phyloP scores from a whole-genome alignment of 2,888 invertebrate species.

The Parnassius glacialis region DNA sequence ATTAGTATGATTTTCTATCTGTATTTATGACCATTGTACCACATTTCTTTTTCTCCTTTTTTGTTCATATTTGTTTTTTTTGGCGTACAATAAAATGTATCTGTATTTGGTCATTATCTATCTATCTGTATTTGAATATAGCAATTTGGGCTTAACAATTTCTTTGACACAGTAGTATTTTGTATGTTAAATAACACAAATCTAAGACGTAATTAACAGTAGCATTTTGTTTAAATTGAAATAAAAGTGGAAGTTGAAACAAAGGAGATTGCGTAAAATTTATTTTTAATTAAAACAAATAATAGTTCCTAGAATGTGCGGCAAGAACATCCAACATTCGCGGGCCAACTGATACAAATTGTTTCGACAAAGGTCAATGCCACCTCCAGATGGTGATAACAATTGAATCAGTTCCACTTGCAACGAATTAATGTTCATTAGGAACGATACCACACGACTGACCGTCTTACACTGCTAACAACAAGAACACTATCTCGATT shows the following conservation, averaged over 20 bases:
- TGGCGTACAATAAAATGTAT: too few species aligned
- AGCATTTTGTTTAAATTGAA: too few species aligned
- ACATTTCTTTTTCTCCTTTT: too few species aligned
- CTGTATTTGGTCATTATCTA: too few species aligned
- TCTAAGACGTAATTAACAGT: too few species aligned
- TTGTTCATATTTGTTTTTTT: too few species aligned
- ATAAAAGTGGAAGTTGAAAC: too few species aligned
- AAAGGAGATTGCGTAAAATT: too few species aligned
- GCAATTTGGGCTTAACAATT: not conserved
- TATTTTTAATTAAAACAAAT: conserved; percentile 7
- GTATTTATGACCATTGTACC: too few species aligned
- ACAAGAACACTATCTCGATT: conserved; percentile 42
- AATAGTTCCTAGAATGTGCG: conserved; percentile 2
- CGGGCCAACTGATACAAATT: conserved; percentile 45
- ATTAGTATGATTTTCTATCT: too few species aligned
- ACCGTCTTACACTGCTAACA: conserved; percentile 41
- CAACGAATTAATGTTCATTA: conserved; percentile 76
- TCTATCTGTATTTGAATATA: too few species aligned
- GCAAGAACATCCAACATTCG: conserved; percentile 2
- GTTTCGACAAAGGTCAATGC: conserved; percentile 74
- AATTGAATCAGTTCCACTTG: conserved; percentile 80
- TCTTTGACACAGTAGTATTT: not conserved
- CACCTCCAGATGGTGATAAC: conserved; percentile 69
- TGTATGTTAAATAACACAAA: too few species aligned
- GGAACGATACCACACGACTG: conserved; percentile 56